phyloP scores from a whole-genome alignment of 2,888 invertebrate species.

The Habroteleia sp. region DNA sequence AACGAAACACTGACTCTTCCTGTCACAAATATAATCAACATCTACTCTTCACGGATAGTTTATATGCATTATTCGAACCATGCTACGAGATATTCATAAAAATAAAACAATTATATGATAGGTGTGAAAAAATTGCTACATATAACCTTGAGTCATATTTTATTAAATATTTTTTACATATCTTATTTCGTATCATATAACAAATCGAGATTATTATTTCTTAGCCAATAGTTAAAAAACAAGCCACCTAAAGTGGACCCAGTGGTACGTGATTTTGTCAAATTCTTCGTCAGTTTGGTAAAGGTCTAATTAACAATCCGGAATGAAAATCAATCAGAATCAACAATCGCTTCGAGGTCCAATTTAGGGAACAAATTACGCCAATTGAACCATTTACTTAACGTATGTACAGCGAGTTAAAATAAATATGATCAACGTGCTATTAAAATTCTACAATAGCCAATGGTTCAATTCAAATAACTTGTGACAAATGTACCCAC shows the following conservation, averaged over 20 bases:
- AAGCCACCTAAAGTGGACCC: constrained; percentile 39
- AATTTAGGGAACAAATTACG: constrained; percentile 38
- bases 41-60: too few relatives aligned
- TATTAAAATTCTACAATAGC: constrained; percentile 34
- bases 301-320: background rate
- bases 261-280: background rate
- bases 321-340: constrained; percentile 9
- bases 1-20: constrained; percentile 19
- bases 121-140: background rate
- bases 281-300: background rate
- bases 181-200: constrained; percentile 45
- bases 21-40: too few relatives aligned
- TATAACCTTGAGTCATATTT: constrained; percentile 34
- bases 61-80: too few relatives aligned
- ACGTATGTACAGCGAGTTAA: constrained; percentile 45
- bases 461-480: constrained; percentile 25
- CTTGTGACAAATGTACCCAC: constrained; percentile 35
- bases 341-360: constrained; percentile 14
- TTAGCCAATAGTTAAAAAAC: constrained; percentile 51
- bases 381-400: constrained; percentile 25
- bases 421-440: constrained; percentile 23
- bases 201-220: constrained; percentile 48
- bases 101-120: too few relatives aligned
- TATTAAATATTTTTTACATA: constrained; percentile 53
- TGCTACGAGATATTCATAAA: too few relatives aligned